Base-by-base conservation (phyloP, 2,113 vertebrate species). In the Poeciliopsis occidentalis region DNA sequence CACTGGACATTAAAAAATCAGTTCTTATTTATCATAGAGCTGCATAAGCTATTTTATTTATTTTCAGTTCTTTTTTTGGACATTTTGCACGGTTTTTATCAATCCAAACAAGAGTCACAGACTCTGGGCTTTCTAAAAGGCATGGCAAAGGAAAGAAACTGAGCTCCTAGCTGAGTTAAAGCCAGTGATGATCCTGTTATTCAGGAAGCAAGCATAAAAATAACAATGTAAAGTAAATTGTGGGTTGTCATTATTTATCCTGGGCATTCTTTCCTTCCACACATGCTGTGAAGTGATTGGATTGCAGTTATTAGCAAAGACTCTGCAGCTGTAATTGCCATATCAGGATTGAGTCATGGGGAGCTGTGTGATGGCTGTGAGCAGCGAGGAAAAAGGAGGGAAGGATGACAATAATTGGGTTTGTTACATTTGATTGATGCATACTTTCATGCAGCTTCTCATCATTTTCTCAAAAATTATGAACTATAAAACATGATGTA, bases 221-320 rank as follows among this genome's bases (percentile, higher is more conserved):
- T 83, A 87, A 87, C 75, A 86, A 86, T 85, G 84, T 90, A 67
- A 68, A 84, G 71, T 68, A 83, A 90, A 93, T 91, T 90, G 80
- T 30, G 31, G 85, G 72, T 87, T 90, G 91, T 89, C 88, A 87
- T 86, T 87, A 86, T 89, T 90, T 85, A 89, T 88, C 76, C 34
- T 3, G 27, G 69, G 81, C 70, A 78, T 78, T 75, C 71, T 76
- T 84, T 71, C 78, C 83, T 85, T 86, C 63, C 44, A 17, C 15
- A 60, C 92, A 37, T 69, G 77, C 89, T 89, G 85, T 76, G 78
- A 83, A 79, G 81, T 90, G 89, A 91, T 90, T 90, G 86, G 85
- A 91, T 91, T 89, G 92, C 87, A 73, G 87, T 92, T 92, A 91
- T 93, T 94, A 93, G 85, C 86, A 76, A 82, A 87, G 80, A 88